Base-by-base conservation (phyloP, 2,113 vertebrate genomes). In the Dipodomys spectabilis region DNA sequence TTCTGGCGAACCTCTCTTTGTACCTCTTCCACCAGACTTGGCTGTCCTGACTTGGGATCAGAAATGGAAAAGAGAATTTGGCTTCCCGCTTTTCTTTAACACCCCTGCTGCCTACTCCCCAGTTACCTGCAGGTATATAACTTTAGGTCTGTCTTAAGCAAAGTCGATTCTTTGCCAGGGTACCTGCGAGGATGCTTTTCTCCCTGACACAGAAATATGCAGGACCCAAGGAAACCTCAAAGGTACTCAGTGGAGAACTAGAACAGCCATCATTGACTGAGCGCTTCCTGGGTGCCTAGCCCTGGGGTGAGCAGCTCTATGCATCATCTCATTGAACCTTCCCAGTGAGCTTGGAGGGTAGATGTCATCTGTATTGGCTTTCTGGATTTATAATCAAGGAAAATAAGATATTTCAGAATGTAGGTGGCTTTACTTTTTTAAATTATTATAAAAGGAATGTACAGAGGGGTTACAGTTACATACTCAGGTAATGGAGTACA, bases 391-490 rank as follows among this genome's bases (percentile, higher is more conserved):
- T 25, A 72, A 3, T 73, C 27, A 49, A 74, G 39, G 35, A 49
- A 94, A 49, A 20, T 6, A n/a, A 88, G 45, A 71, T 30, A 10
- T 79, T 90, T 86, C 53, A 69, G 82, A 73, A 87, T 53, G 23
- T 44, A 45, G 82, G 53, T 45, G 11, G 23, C 25, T 64, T 23
- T 57, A 57, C 15, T 57, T 57, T 57, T 16, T 57, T 3, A 57
- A 16, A 57, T 57, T 57, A 57, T 57, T 57, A 57, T 57, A 57
- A 57, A 57, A 57, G 53, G 53, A 18, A 57, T 57, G 53, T 57
- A 13, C 53, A 57, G 15, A 13, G 53, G 53, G 15, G 53, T 57
- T 57, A 16, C 53, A 57, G 53, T 57, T 57, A 18, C 15, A 57
- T 18, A n/a, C n/a, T n/a, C n/a, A 57, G 15, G 53, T 57, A 11